A percentile compares a stretch with the other conserved stretches of the same genome.
Evolutionary conservation across 2,888 invertebrate species (phyloP).

Genomic region (Monoplex corrugatus): DNA sequence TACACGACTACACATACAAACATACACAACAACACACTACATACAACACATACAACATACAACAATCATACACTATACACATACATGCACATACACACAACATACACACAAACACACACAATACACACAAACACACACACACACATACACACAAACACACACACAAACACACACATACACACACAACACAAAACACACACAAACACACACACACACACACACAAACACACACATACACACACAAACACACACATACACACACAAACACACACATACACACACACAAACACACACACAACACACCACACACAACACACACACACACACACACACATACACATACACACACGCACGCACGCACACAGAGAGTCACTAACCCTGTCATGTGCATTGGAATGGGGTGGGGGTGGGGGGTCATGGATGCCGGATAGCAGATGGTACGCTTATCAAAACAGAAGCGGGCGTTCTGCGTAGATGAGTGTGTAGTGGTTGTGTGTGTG

Average conservation of each 20-base stretch:
- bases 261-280: not conserved
- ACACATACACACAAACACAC: not conserved
- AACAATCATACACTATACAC: too few relatives aligned
- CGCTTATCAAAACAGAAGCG: too few relatives aligned
- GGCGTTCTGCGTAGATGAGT: too few relatives aligned
- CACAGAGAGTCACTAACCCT: too few relatives aligned
- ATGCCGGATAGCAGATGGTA: too few relatives aligned
- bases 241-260: conserved; percentile 12
- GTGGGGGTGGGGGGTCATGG: too few relatives aligned
- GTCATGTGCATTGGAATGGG: too few relatives aligned
- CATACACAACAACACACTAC: too few relatives aligned
- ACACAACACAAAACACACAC: conserved; percentile 17
- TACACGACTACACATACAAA: not conserved
- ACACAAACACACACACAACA: not conserved
- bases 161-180: conserved; percentile 13
- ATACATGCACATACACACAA: not conserved
- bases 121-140: not conserved
- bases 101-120: too few relatives aligned
- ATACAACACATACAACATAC: too few relatives aligned
- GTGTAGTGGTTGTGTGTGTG: too few relatives aligned
- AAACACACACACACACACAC: not conserved
- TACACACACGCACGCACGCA: too few relatives aligned
- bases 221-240: conserved; percentile 1
- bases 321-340: not conserved
- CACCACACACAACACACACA: not conserved